Conservation (phyloP, 2,888 invertebrate species). For the Achlya flavicornis region DNA sequence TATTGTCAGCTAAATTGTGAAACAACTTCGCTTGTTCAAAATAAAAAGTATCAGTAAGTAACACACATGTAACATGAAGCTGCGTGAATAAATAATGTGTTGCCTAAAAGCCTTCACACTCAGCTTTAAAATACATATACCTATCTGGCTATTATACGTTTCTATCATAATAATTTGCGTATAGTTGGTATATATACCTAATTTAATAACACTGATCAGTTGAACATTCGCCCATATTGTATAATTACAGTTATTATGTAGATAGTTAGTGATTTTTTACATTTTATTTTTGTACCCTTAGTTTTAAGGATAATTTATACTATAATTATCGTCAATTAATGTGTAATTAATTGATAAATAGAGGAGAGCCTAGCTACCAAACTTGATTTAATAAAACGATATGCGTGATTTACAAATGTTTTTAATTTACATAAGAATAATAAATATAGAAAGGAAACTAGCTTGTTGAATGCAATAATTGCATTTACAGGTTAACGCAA, state of each 20-base stretch:
- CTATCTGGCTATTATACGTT: background rate
- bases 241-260: slow-evolving; percentile 30
- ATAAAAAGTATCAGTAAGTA: too few relatives aligned
- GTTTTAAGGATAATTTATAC: slow-evolving; percentile 70
- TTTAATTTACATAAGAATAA: slow-evolving; percentile 30
- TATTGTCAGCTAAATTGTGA: too few relatives aligned
- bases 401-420: slow-evolving; percentile 62
- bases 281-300: slow-evolving; percentile 78
- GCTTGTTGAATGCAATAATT: too few relatives aligned
- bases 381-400: slow-evolving; percentile 74
- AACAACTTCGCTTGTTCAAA: too few relatives aligned
- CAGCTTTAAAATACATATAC: background rate
- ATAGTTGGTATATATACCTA: too few relatives aligned
- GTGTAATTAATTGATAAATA: slow-evolving; percentile 69
- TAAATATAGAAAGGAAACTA: too few relatives aligned
- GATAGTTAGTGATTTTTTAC: slow-evolving; percentile 68
- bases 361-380: slow-evolving; percentile 69
- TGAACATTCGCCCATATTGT: slow-evolving; percentile 7
- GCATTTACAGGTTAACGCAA: too few relatives aligned
- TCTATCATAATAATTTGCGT: background rate
- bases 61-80: background rate
- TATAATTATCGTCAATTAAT: slow-evolving; percentile 76
- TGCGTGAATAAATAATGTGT: background rate
- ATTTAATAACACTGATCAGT: slow-evolving; percentile 27
- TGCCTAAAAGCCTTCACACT: background rate